These are phyloP conservation scores for Pollachius pollachius DNA, from an alignment of 2,113 vertebrate species.

Conservation along the genomic window DNA sequence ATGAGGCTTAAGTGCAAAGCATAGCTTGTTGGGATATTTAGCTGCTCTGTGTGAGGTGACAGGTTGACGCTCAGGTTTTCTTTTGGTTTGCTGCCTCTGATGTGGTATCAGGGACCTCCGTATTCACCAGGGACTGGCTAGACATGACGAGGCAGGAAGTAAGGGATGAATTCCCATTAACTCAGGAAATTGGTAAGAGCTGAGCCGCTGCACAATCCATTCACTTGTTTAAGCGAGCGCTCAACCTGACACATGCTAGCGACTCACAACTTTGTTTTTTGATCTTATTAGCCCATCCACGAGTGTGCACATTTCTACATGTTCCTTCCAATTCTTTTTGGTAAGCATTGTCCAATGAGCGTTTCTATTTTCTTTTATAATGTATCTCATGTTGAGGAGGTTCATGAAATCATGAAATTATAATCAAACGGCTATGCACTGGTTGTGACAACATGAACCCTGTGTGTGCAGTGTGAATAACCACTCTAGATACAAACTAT, in stretches of 20 bases:
- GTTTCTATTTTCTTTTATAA: too few species aligned
- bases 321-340: too few species aligned
- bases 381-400: too few species aligned
- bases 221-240: conserved; percentile 41
- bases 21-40: conserved; percentile 25
- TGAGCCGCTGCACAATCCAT: conserved; percentile 55
- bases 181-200: conserved; percentile 68
- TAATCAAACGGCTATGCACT: too few species aligned
- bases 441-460: too few species aligned
- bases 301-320: neutral
- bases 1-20: neutral
- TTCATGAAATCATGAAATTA: too few species aligned
- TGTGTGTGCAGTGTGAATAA: too few species aligned
- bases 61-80: too few species aligned
- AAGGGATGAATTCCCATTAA: conserved; percentile 64
- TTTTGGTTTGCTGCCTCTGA: too few species aligned
- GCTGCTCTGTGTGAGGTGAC: neutral
- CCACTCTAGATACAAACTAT: too few species aligned
- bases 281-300: neutral
- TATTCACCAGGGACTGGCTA: conserved; percentile 3
- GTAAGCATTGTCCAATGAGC: too few species aligned
- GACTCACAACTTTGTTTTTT: conserved; percentile 41
- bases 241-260: conserved; percentile 18
- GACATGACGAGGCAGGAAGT: conserved; percentile 36
- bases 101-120: neutral